Conservation (phyloP, 1,140 invertebrate genomes). For the Cydia pomonella region DNA sequence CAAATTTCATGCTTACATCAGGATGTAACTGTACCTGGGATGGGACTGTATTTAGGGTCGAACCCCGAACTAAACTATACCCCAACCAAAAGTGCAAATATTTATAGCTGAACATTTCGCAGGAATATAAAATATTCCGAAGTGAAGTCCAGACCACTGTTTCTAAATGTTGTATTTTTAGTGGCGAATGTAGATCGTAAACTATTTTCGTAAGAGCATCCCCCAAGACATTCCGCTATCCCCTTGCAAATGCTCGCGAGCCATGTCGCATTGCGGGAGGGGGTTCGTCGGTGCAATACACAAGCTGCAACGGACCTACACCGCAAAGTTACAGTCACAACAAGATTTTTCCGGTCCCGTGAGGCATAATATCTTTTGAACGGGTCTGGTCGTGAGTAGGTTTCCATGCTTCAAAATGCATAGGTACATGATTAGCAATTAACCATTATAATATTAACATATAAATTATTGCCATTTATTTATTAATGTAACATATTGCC, state of each 20-base stretch:
- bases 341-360: neutral
- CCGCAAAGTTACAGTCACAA: neutral
- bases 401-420: no score
- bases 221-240: constrained; percentile 36
- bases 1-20: no score
- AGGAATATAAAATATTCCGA: neutral
- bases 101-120: neutral
- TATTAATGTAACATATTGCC: no score
- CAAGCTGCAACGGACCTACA: neutral
- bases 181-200: constrained; percentile 27
- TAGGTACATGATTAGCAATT: no score
- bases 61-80: neutral
- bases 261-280: constrained; percentile 53
- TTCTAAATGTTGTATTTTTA: constrained; percentile 13
- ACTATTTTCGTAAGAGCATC: constrained; percentile 36
- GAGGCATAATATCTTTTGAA: neutral
- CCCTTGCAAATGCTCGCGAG: constrained; percentile 40
- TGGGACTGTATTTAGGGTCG: no score
- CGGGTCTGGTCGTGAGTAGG: no score
- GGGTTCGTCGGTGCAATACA: constrained; percentile 23
- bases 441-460: no score
- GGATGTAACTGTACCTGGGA: no score
- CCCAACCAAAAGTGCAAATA: neutral
- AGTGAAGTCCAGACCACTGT: neutral
- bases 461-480: no score